Base-by-base conservation (phyloP, 1,140 invertebrate genomes). In the Papilio glaucus region DNA sequence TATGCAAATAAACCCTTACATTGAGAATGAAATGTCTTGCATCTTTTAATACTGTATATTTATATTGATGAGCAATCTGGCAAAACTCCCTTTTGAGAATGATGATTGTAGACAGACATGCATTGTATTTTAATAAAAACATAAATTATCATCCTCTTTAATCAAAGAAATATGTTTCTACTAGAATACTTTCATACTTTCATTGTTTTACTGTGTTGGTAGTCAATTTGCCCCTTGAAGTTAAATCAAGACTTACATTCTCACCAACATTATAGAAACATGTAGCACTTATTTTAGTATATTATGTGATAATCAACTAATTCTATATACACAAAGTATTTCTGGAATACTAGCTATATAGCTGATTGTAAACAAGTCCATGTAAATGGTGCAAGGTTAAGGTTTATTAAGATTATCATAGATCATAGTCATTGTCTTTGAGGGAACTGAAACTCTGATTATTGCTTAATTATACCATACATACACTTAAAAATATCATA, bases 401-500 rank as follows among this genome's bases (percentile, higher is more conserved):
- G n/a, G n/a, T n/a, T n/a, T n/a, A n/a, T n/a, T n/a, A n/a, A n/a
- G n/a, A n/a, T n/a, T n/a, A n/a, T n/a, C n/a, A n/a, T n/a, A n/a
- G n/a, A n/a, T n/a, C n/a, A 49, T 21, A 57, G 2, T 26, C 9
- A 9, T 24, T 42, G 63, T 39, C 21, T 67, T 8, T 24, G 7
- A 39, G 9, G n/a, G n/a, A n/a, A n/a, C n/a, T n/a, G 24, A 68
- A 29, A 68, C 38, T 42, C 12, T 42, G 39, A 26, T 68, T n/a
- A 68, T 42, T 26, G 13, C 24, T 42, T 68, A 42, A 45, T 45
- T 26, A 26, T 21, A 42, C 24, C 13, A 33, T 6, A 60, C 57
- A 24, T 67, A 67, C 18, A 21, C 13, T 65, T 65, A 38, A 65
- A 65, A 41, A 67, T 41, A 67, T 21, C 38, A 42, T 42, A 29